Conservation (phyloP, 2,888 invertebrate species). For the Synergus itoensis region DNA sequence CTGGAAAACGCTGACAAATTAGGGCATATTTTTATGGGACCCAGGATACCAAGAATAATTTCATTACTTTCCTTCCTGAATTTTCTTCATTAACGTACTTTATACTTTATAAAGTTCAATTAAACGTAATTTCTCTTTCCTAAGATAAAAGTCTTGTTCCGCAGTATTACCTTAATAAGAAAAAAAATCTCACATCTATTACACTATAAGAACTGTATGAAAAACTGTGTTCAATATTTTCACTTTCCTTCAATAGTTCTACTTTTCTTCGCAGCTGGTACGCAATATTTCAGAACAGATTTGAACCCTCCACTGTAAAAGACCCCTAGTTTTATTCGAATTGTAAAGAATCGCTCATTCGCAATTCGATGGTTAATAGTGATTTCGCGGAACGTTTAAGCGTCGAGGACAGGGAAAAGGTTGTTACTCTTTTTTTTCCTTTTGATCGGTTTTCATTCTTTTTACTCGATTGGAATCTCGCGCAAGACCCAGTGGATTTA, state of each 20-base stretch:
- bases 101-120: no score
- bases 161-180: no score
- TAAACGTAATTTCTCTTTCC: no score
- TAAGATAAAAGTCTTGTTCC: no score
- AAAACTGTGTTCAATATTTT: not conserved
- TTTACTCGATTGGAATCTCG: conserved; percentile 43
- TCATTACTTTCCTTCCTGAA: no score
- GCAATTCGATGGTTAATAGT: not conserved
- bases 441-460: conserved; percentile 32
- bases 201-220: not conserved
- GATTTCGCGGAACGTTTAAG: conserved; percentile 3
- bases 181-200: no score
- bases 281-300: not conserved
- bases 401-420: not conserved
- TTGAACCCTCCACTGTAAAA: not conserved
- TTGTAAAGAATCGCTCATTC: not conserved
- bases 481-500: conserved; percentile 50
- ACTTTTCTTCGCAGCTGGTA: not conserved
- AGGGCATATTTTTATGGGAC: no score
- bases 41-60: no score
- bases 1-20: no score
- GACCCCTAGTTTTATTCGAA: not conserved
- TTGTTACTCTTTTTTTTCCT: conserved; percentile 43
- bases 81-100: no score
- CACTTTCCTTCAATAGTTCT: not conserved